Base-by-base conservation (phyloP, 2,113 vertebrate genomes). In the Ascaphus truei region DNA sequence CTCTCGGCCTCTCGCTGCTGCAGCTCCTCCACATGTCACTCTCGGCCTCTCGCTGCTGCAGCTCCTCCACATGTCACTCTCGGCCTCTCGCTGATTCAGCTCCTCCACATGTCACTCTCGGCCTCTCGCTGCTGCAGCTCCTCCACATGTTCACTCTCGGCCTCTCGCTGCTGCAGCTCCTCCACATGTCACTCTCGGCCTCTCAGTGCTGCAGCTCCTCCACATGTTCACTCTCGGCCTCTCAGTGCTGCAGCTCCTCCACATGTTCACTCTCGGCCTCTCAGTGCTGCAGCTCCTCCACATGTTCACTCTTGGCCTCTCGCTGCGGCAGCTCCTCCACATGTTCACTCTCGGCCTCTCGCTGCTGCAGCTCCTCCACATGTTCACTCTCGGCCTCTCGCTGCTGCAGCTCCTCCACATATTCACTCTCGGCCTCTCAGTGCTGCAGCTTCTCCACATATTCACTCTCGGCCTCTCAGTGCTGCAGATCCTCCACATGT, bases 41-140 rank as follows among this genome's bases (percentile, higher is more conserved):
- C n/a, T n/a, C n/a, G n/a, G n/a, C n/a, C n/a, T n/a, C n/a, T n/a
- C n/a, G n/a, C n/a, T n/a, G n/a, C n/a, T n/a, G n/a, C n/a, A n/a
- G n/a, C n/a, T n/a, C n/a, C n/a, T n/a, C 68, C 76, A 75, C 75
- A 72, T 84, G 79, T 85, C 83, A 77, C 76, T 78, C 80, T 83
- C 69, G 50, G n/a, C n/a, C n/a, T n/a, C n/a, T n/a, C n/a, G n/a
- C n/a, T n/a, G n/a, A n/a, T n/a, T n/a, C n/a, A n/a, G n/a, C n/a
- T n/a, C n/a, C n/a, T n/a, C 72, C 75, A 80, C 71, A 78, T 78
- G 72, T 72, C 75, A n/a, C 79, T n/a, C n/a, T n/a, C n/a, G n/a
- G 74, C 65, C 67, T 75, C 75, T 68, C 45, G 79, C 79, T 80
- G 76, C 80, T 83, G 74, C 76, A 78, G 76, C 76, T 66, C n/a